Conservation (phyloP, 2,113 vertebrate genomes). For the Cyanoderma ruficeps region DNA sequence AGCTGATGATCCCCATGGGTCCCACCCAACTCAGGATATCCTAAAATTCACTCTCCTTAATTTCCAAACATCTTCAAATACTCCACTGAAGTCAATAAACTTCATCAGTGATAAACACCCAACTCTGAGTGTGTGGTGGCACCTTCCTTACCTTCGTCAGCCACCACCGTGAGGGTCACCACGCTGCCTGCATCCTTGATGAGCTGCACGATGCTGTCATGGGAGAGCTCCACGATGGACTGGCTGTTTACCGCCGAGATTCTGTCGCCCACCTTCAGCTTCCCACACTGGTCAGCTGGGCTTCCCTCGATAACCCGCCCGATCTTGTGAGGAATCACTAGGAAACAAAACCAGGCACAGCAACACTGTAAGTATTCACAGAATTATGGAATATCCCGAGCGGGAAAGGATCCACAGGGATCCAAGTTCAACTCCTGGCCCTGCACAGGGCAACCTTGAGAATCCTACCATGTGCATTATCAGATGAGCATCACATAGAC, state of each 20-base stretch:
- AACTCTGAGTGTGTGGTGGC: not conserved
- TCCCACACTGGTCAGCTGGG: conserved; percentile 90
- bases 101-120: not conserved
- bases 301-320: conserved; percentile 96
- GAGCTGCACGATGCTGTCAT: conserved; percentile 95
- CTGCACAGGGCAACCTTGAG: not conserved
- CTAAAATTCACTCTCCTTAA: not conserved
- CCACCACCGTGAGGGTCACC: conserved; percentile 91
- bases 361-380: fast-evolving
- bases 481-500: too few species aligned
- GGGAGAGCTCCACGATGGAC: conserved; percentile 91
- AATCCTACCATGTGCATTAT: not conserved
- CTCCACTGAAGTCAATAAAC: not conserved
- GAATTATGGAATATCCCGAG: not conserved
- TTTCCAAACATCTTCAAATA: not conserved
- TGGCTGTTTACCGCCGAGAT: conserved; percentile 94
- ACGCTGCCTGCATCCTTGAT: conserved; percentile 93
- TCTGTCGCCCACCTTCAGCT: conserved; percentile 91
- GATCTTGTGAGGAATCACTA: conserved; percentile 98
- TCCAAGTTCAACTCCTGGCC: not conserved
- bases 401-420: not conserved
- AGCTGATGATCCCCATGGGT: not conserved
- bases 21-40: not conserved
- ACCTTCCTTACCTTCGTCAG: conserved; percentile 86
- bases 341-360: not conserved